Percentiles rank a stretch among this genome's conserved stretches.
phyloP scores from a whole-genome alignment of 2,113 vertebrate genomes.

The Lycaon pictus region DNA sequence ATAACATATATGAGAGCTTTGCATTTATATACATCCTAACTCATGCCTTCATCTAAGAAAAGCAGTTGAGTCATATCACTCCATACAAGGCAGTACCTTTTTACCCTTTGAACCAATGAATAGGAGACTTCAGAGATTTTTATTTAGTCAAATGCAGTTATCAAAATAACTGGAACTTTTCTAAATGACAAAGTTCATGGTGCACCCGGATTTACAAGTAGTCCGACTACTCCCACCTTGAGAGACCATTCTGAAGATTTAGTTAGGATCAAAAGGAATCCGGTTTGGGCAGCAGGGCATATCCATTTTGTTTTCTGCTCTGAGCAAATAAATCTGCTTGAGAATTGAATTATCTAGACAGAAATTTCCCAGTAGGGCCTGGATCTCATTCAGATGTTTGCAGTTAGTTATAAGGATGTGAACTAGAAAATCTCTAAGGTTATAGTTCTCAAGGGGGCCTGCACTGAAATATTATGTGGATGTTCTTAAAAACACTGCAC shows the following conservation, averaged over 20 bases:
- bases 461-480: neutral
- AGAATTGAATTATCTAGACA: neutral
- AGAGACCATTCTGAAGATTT: neutral
- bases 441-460: neutral
- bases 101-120: constrained; percentile 9
- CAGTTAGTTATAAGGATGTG: neutral
- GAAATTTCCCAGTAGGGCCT: neutral
- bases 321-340: neutral
- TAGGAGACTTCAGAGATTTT: neutral
- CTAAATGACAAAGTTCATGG: neutral
- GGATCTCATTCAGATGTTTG: neutral
- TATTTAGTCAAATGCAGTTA: neutral
- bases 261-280: neutral
- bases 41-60: neutral
- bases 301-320: neutral
- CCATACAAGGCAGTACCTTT: neutral
- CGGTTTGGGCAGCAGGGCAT: neutral
- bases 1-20: constrained; percentile 19
- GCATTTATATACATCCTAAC: neutral
- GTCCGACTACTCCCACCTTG: neutral
- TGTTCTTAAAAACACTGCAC: neutral
- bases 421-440: neutral
- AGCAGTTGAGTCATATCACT: neutral
- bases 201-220: neutral
- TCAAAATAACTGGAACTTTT: neutral